Evolutionary conservation across 2,797 vertebrate genomes (phyloP).

Genomic region (Eupleurogrammus muticus): DNA sequence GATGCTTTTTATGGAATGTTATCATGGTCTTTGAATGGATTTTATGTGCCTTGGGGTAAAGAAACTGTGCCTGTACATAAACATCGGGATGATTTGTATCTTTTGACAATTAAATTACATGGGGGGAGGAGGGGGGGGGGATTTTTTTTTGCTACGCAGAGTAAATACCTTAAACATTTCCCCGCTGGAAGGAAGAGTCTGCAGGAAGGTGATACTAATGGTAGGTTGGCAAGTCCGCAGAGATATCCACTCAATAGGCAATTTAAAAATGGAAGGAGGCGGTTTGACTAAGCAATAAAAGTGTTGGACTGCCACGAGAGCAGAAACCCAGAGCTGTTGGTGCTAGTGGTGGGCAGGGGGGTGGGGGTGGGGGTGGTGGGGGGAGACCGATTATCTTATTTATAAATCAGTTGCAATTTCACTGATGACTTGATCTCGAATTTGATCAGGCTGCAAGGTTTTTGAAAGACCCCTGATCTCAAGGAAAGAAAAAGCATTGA

Average conservation of each 20-base stretch:
- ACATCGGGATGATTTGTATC: slow-evolving; percentile 54
- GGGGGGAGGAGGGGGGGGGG: too few relatives aligned
- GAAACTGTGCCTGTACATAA: slow-evolving; percentile 33
- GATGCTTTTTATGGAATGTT: slow-evolving; percentile 38
- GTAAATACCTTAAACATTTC: slow-evolving; percentile 56
- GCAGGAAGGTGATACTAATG: slow-evolving; percentile 89
- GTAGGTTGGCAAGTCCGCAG: slow-evolving; percentile 86
- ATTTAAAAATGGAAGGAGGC: slow-evolving; percentile 98
- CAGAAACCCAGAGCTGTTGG: slow-evolving; percentile 26
- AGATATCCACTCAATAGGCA: slow-evolving; percentile 94
- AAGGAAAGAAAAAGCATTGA: slow-evolving; percentile 83
- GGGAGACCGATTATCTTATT: slow-evolving; percentile 94
- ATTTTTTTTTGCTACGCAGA: slow-evolving; percentile 8
- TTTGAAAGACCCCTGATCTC: slow-evolving; percentile 79
- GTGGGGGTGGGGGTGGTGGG: slow-evolving; percentile 48
- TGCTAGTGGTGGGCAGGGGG: too few relatives aligned
- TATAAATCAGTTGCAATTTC: slow-evolving; percentile 96
- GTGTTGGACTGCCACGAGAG: slow-evolving; percentile 62
- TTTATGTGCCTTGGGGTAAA: slow-evolving; percentile 39
- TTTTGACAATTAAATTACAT: slow-evolving; percentile 67
- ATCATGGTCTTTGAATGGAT: slow-evolving; percentile 37
- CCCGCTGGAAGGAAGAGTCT: slow-evolving; percentile 79
- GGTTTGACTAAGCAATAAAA: slow-evolving; percentile 98
- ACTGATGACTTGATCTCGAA: slow-evolving; percentile 94
- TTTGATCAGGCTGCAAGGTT: slow-evolving; percentile 91